Evolutionary conservation across 1,140 invertebrate genomes (phyloP).

Genomic region (Rhagoletis pomonella): DNA sequence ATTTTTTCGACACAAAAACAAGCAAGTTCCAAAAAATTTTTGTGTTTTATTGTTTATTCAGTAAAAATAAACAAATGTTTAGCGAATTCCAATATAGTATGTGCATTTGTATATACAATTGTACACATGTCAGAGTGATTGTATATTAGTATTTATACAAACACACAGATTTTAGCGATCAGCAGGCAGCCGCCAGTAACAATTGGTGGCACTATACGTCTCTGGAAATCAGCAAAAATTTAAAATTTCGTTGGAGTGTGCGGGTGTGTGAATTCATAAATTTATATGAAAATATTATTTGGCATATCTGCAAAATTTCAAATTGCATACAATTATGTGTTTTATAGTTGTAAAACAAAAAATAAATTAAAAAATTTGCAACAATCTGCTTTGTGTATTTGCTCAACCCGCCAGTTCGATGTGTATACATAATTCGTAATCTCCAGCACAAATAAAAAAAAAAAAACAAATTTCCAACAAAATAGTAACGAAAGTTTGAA

Average conservation of each 20-base stretch:
- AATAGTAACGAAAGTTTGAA: no score
- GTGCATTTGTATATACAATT: neutral
- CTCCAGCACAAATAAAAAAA: no score
- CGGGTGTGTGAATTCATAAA: neutral
- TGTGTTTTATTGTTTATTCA: neutral
- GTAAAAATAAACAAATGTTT: constrained; percentile 36
- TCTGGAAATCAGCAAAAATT: constrained; percentile 41
- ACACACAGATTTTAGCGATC: neutral
- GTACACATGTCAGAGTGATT: neutral
- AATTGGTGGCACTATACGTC: neutral
- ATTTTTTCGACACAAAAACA: neutral
- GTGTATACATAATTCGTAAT: no score
- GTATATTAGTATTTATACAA: neutral
- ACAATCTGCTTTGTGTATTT: no score
- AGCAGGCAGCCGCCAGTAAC: neutral
- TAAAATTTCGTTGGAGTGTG: neutral
- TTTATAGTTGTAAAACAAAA: no score
- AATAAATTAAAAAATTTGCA: no score
- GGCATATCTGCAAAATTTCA: constrained; percentile 7
- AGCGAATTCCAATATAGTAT: neutral
- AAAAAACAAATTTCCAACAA: no score
- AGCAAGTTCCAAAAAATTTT: neutral
- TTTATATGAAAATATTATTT: neutral
- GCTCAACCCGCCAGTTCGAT: no score
- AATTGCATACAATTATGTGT: neutral